A percentile compares a stretch with the other conserved stretches of the same genome.
Conservation (phyloP, 2,797 vertebrate genomes). For the Gorsachius magnificus region DNA sequence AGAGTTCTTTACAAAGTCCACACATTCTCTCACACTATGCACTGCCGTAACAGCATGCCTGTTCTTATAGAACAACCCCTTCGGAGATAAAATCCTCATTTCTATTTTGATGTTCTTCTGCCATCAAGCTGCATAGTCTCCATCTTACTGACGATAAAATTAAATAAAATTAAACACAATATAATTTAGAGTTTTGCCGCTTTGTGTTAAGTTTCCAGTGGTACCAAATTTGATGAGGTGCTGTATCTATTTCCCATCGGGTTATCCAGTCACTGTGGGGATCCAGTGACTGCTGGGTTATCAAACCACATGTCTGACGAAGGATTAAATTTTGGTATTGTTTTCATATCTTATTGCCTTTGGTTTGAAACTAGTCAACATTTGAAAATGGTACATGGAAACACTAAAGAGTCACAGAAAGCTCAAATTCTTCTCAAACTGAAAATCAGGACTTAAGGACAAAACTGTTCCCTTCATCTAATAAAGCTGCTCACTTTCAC, state of each 20-base stretch:
- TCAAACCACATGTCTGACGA: neutral
- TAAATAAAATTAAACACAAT: neutral
- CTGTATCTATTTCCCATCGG: fast-evolving
- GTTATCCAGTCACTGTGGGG: neutral
- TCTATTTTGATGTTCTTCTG: neutral
- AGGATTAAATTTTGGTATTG: neutral
- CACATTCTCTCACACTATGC: fast-evolving
- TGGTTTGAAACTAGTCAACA: neutral
- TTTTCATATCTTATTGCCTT: neutral
- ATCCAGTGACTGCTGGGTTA: neutral
- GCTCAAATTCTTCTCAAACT: neutral
- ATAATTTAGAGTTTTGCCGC: neutral
- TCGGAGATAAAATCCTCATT: neutral
- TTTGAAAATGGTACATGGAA: neutral
- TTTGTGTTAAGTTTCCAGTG: neutral
- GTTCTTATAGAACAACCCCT: neutral
- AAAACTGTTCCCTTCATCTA: neutral
- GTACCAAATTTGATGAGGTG: neutral
- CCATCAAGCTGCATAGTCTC: neutral
- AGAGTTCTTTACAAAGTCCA: neutral
- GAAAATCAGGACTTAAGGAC: neutral
- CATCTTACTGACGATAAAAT: neutral
- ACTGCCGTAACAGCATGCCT: neutral
- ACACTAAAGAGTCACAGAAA: neutral
- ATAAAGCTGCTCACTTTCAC: neutral